These are phyloP conservation scores for Craniophora ligustri DNA, from an alignment of 2,888 invertebrate genomes.

Conservation along the genomic window DNA sequence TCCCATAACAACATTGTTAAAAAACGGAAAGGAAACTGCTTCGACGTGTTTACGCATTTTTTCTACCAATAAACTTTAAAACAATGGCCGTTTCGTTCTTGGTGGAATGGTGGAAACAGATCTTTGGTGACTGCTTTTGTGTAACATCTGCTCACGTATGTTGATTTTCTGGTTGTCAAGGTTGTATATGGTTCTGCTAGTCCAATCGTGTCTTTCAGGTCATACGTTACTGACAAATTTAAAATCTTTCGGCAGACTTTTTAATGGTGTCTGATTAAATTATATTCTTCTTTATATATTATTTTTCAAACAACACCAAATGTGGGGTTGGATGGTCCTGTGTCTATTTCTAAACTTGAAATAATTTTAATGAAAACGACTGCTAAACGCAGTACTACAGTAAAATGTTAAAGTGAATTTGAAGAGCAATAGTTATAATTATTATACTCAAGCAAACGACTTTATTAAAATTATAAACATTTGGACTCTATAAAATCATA, in stretches of 20 bases:
- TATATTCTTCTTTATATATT: no score
- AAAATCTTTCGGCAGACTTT: neutral
- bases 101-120: conserved; percentile 34
- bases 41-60: conserved; percentile 52
- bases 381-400: no score
- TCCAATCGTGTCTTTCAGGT: neutral
- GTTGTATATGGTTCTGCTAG: conserved; percentile 15
- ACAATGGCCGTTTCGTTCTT: conserved; percentile 44
- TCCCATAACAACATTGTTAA: conserved; percentile 65
- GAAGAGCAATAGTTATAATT: no score
- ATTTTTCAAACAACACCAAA: no score
- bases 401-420: no score
- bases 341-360: no score
- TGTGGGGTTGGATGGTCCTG: no score
- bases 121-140: conserved; percentile 41
- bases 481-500: neutral
- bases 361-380: no score
- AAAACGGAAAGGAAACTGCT: conserved; percentile 57
- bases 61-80: conserved; percentile 39
- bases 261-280: no score
- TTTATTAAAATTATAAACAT: no score
- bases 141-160: conserved; percentile 2
- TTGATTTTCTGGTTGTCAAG: conserved; percentile 14
- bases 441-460: no score
- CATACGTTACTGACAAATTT: neutral